Conservation (phyloP, 2,888 invertebrate genomes). For the Neoaliturus tenellus region DNA sequence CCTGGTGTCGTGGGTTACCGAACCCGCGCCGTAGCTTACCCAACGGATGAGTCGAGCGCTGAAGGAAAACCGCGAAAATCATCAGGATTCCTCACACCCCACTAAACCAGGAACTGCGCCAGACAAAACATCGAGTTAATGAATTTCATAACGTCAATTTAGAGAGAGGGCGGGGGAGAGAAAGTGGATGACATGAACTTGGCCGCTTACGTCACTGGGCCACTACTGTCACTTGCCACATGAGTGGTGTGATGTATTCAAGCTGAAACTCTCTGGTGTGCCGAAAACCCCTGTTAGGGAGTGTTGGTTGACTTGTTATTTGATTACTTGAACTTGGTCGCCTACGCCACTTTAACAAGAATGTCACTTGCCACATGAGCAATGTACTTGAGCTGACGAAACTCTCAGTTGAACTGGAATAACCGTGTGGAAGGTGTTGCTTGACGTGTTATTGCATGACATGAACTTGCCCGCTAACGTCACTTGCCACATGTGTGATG, state of each 20-base stretch:
- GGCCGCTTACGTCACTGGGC: slow-evolving; percentile 38
- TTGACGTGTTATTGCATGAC: too few relatives aligned
- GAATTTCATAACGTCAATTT: slow-evolving; percentile 48
- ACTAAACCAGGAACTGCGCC: slow-evolving; percentile 36
- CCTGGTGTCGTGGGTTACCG: not conserved
- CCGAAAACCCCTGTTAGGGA: too few relatives aligned
- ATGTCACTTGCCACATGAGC: too few relatives aligned
- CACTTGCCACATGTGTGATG: too few relatives aligned
- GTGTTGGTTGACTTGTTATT: too few relatives aligned
- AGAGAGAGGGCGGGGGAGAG: not conserved
- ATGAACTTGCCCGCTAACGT: too few relatives aligned
- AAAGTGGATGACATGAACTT: slow-evolving; percentile 32
- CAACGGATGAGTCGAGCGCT: not conserved
- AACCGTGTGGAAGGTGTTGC: too few relatives aligned
- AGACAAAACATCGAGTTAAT: slow-evolving; percentile 47
- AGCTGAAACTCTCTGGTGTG: too few relatives aligned
- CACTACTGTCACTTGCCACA: not conserved
- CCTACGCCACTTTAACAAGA: too few relatives aligned
- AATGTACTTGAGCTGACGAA: too few relatives aligned
- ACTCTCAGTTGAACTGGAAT: too few relatives aligned
- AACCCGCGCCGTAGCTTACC: not conserved
- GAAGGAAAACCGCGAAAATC: slow-evolving; percentile 36
- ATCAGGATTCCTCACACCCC: slow-evolving; percentile 3
- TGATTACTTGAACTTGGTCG: too few relatives aligned
- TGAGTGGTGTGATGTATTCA: not conserved